Evolutionary conservation across 2,888 invertebrate genomes (phyloP).

Genomic region (Neoitamus cyanurus): DNA sequence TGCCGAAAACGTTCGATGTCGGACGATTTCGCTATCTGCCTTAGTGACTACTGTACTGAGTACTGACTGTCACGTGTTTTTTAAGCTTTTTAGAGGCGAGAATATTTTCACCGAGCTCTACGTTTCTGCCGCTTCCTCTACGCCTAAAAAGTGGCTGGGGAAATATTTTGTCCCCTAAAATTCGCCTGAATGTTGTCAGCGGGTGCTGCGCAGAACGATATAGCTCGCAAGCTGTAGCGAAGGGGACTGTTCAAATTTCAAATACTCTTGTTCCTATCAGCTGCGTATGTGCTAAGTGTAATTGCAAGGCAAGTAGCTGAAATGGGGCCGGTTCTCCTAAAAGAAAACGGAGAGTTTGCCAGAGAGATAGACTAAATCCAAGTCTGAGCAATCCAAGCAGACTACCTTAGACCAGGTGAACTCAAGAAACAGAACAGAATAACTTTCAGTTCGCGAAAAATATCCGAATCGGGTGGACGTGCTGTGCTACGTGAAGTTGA

Average conservation of each 20-base stretch:
- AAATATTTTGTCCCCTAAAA: not conserved
- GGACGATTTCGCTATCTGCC: not conserved
- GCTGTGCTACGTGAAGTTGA: not conserved
- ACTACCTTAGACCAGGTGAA: not conserved
- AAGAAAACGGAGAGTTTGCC: not conserved
- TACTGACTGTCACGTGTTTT: not conserved
- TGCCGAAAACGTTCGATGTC: not conserved
- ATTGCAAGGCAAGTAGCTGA: not conserved
- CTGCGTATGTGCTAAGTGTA: not conserved
- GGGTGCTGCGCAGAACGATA: not conserved
- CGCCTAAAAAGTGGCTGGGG: not conserved
- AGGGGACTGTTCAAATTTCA: not conserved
- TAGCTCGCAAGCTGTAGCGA: not conserved
- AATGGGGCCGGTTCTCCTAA: not conserved
- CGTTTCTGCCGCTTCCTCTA: no score
- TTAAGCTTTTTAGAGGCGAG: not conserved
- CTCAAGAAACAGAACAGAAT: not conserved
- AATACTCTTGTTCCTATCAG: not conserved
- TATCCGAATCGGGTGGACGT: conserved; percentile 50
- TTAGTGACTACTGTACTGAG: not conserved
- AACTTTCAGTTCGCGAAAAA: conserved; percentile 51
- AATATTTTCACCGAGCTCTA: not conserved
- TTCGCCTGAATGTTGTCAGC: no score
- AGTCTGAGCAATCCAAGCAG: not conserved
- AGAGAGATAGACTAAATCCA: not conserved